Conservation (phyloP, 2,113 vertebrate genomes). For the Potamarius usumacintae region DNA sequence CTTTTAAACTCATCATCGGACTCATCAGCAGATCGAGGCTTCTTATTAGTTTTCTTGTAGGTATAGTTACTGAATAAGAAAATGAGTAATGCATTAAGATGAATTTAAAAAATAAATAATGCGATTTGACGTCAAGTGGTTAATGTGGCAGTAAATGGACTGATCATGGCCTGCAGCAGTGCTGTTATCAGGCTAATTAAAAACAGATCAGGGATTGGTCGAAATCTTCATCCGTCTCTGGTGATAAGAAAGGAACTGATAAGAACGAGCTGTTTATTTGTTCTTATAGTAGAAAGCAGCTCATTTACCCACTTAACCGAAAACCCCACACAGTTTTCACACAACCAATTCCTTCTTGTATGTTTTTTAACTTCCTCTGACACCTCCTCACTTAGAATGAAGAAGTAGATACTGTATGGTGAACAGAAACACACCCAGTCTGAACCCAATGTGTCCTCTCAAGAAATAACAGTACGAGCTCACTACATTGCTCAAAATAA, state of each 20-base stretch:
- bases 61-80: neutral
- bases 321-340: neutral
- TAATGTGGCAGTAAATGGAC: neutral
- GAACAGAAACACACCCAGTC: neutral
- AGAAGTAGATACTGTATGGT: neutral
- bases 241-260: constrained; percentile 7
- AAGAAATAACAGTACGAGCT: neutral
- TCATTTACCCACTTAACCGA: neutral
- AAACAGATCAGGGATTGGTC: constrained; percentile 24
- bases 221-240: neutral
- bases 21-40: neutral
- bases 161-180: neutral
- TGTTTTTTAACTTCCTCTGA: neutral
- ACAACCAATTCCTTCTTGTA: neutral
- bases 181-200: constrained; percentile 21
- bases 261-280: neutral
- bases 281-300: neutral
- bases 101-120: neutral
- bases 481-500: too few species aligned
- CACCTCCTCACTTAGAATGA: neutral
- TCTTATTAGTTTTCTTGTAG: neutral
- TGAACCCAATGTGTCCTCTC: neutral
- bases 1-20: neutral
- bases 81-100: neutral
- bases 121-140: neutral